Evolutionary conservation across 2,113 vertebrate genomes (phyloP).

Genomic region (Carlito syrichta): DNA sequence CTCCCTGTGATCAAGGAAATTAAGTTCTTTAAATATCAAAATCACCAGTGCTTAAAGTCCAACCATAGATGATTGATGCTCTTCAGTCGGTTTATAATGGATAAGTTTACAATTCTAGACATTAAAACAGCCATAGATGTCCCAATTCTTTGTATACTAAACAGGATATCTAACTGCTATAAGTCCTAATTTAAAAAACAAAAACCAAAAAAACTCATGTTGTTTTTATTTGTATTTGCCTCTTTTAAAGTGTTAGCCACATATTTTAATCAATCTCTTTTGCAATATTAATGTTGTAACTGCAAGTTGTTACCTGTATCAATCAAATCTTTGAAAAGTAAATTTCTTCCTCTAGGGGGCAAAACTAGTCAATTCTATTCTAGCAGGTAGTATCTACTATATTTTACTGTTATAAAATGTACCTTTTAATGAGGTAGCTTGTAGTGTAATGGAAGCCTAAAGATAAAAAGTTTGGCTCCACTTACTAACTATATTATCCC

Average conservation of each 20-base stretch:
- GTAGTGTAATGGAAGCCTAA: not conserved
- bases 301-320: not conserved
- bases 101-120: not conserved
- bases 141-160: not conserved
- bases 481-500: not conserved
- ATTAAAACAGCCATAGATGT: constrained; percentile 5
- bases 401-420: constrained; percentile 25
- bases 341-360: constrained; percentile 36
- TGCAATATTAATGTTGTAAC: constrained; percentile 9
- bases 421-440: constrained; percentile 37
- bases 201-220: not conserved
- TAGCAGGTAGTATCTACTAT: not conserved
- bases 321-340: constrained; percentile 27
- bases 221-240: not conserved
- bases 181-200: not conserved
- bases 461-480: not conserved
- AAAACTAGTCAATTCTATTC: constrained; percentile 22
- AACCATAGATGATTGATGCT: not conserved
- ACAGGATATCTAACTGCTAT: not conserved
- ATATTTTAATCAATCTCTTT: not conserved
- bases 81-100: not conserved
- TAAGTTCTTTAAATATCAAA: not conserved
- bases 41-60: not conserved
- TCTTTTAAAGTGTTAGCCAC: constrained; percentile 19
- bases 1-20: constrained; percentile 36